These are phyloP conservation scores for Syrista parreyssii DNA, from an alignment of 2,888 invertebrate genomes.

Conservation along the genomic window DNA sequence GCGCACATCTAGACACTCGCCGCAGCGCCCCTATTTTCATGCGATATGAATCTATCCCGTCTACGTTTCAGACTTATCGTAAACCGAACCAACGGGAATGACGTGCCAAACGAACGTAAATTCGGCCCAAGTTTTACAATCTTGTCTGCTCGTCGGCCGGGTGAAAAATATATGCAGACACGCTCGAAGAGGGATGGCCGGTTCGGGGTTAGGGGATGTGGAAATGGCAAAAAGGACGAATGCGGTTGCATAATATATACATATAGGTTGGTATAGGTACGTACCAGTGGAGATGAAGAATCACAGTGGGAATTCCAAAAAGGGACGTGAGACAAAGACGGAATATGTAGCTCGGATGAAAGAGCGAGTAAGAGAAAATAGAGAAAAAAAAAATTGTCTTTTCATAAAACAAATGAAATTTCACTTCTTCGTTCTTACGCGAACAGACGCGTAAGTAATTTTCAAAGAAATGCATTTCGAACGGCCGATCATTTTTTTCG, in stretches of 20 bases:
- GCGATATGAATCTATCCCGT: constrained; percentile 59
- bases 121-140: constrained; percentile 19
- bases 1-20: constrained; percentile 44
- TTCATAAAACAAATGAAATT: no score
- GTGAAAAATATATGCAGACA: constrained; percentile 47
- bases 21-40: constrained; percentile 62
- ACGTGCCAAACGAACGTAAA: constrained; percentile 22
- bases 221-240: no score
- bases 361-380: constrained; percentile 1
- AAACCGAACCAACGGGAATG: constrained; percentile 20
- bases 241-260: no score
- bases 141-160: constrained; percentile 30
- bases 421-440: no score
- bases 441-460: no score
- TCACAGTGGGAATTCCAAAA: no score
- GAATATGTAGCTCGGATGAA: background rate
- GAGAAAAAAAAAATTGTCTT: background rate
- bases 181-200: constrained; percentile 16
- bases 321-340: constrained; percentile 4
- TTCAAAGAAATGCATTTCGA: no score
- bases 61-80: constrained; percentile 27
- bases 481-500: no score
- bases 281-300: no score
- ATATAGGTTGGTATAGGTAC: no score
- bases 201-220: no score